Evolutionary conservation across 1,140 invertebrate genomes (phyloP), one percentile per base, ranked within the genome.

Genomic region (Prorops nasuta): DNA sequence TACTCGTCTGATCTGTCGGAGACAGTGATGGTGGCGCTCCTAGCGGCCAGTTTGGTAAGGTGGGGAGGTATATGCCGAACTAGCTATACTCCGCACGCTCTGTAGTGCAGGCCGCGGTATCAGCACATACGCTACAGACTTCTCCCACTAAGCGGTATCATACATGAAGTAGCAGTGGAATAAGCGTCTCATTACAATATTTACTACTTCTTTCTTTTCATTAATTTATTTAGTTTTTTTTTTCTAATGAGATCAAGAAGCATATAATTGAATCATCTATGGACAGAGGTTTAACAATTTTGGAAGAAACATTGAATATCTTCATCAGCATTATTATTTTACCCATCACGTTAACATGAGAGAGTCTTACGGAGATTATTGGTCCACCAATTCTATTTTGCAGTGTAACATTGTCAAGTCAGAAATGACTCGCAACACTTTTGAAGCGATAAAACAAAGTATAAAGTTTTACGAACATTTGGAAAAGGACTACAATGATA

Each of bases 311-410:
- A 3, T 38, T 47, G 6, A 21, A 51, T 45, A 39, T 19, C 3
- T 45, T 37, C 16, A 42, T 41, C n/a, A 21, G 47, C 2, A 49
- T 49, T 9, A 42, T 43, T 4, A 42, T 42, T 24, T 17, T 45
- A 9, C 22, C 45, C 21, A 24, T 20, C 10, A 40, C n/a, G n/a
- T 31, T 12, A 46, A 46, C 28, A 17, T 12, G 17, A 37, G 44
- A 22, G 24, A 41, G 24, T 41, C 21, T 32, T 6, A 14, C 9
- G 31, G 16, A 32, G 24, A 43, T 43, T 43, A 14, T 31, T 43
- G 41, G 41, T 31, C 41, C 18, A 9, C 6, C 2, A 43, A 16
- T 2, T 12, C 4, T 18, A 15, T 43, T 12, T 18, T 43, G 16
- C 2, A 4, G 15, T 31, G 41, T 16, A 7, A 8, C 18, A 14